Evolutionary conservation across 2,888 invertebrate species (phyloP), one percentile per base, ranked within the genome.

Genomic region (Phortica okadai): DNA sequence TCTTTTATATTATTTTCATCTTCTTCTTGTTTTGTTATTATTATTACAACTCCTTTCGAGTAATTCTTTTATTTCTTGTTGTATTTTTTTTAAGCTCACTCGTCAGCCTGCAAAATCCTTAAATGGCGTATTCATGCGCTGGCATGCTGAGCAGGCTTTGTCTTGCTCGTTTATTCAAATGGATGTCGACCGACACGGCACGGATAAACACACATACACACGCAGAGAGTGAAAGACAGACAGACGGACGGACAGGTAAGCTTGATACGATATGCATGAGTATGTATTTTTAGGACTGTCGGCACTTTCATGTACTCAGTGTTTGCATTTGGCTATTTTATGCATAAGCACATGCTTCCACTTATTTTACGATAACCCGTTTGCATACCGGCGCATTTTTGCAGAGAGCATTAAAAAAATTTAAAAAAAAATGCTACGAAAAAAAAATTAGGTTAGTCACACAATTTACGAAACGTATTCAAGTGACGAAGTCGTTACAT

Each of bases 101-200:
- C 14, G 21, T 50, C 54, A 14, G 33, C 2, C 42, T 66, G 66
- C 33, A 41, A 66, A 67, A 74, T 74, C 74, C 67, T 64, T 74
- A 74, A 67, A 69, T 75, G 44, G 59, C 69, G 74, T 21, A 58
- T 45, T 69, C 42, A 69, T 69, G 74, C 69, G 54, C 70, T 56
- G 70, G 54, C 70, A 72, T 56, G 70, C 45, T 44, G 66, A 33
- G n/a, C 14, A 14, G 69, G 69, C 69, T 69, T 50, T 69, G 50
- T 69, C 69, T 69, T 69, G 70, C 56, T 76, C 80, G 76, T 82
- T 82, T 79, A 80, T 80, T 81, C 66, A 72, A 73, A 76, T 79
- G 41, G 66, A 33, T 33, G 67, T 78, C 21, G 54, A 50, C 25
- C 16, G 56, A 56, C 56, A 56, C 56, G 16, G 16, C 14, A 54